Percentiles rank a stretch among this genome's conserved stretches.
Evolutionary conservation across 2,888 invertebrate genomes (phyloP).

Genomic region (Corythucha ciliata): DNA sequence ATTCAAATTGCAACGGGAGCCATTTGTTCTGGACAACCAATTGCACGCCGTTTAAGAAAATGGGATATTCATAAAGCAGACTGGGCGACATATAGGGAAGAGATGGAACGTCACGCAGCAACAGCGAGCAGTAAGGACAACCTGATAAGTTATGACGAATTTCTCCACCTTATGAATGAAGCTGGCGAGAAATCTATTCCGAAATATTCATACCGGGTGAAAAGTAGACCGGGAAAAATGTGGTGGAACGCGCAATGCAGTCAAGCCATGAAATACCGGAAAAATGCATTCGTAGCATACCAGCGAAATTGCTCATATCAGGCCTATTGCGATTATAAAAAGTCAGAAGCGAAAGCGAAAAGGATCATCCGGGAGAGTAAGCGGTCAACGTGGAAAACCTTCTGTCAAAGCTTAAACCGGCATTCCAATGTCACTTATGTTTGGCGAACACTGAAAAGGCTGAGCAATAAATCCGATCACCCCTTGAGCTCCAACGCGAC

Average conservation of each 20-base stretch:
- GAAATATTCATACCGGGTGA: too few relatives aligned
- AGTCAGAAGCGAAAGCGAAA: not conserved
- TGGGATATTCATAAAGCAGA: constrained; percentile 1
- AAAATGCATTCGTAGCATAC: not conserved
- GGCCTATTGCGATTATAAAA: not conserved
- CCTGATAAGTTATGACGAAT: not conserved
- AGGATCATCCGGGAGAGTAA: too few relatives aligned
- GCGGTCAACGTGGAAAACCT: not conserved
- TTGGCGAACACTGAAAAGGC: too few relatives aligned
- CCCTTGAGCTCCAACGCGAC: not conserved
- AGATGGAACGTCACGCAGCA: not conserved
- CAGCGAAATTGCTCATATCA: not conserved
- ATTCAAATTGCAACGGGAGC: too few relatives aligned
- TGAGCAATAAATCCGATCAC: too few relatives aligned
- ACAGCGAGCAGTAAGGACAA: not conserved
- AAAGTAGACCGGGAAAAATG: not conserved
- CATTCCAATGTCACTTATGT: not conserved
- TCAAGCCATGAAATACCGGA: not conserved
- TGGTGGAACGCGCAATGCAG: constrained; percentile 2
- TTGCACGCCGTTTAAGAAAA: too few relatives aligned
- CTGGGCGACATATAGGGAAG: not conserved
- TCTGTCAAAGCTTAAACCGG: not conserved
- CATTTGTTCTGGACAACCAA: too few relatives aligned
- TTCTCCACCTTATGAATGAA: not conserved
- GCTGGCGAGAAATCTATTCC: not conserved